Base-by-base conservation (phyloP, 2,888 invertebrate species). In the Polietes domitor region DNA sequence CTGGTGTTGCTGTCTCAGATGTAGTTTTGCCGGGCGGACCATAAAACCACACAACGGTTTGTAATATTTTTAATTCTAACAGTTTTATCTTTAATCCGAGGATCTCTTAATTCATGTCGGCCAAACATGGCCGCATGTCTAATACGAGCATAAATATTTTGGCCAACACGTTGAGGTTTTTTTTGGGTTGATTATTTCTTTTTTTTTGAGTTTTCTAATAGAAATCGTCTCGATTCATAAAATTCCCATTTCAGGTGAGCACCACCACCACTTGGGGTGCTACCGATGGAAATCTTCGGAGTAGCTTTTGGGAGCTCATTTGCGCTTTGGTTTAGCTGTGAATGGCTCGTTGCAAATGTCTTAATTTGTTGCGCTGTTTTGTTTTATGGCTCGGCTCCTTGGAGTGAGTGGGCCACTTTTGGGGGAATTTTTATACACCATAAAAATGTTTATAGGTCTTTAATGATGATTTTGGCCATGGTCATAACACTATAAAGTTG, bases 71-170 rank as follows among this genome's bases (percentile, higher is more conserved):
- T 24, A 71, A 63, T 80, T 80, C 43, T 61, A 63, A 76, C 58
- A 72, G 79, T 61, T 61, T 68, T 77, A 83, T 80, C 80, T 77
- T 74, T 24, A 74, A 77, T 77, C 74, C 37, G 80, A 74, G 41
- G 74, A 80, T 63, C 26, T 71, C 71, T 80, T 77, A 75, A 80
- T 83, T 83, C 73, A 61, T 28, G 73, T 43, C 71, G 50, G 17
- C 26, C 50, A 58, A 63, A 72, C 55, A 55, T 68, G 28, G 63
- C 61, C 17, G 1, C 26, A 10, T 61, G 61, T 41, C 65, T 15
- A 41, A 65, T 19, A 19, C 21, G 37, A 53, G 37, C 65, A 65
- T 65, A 65, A 26, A 65, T 65, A 65, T 65, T 65, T 15, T 28
- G 37, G 37, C 7, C 19, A 21, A 21, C 21, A 19, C 21, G 53